Conservation (phyloP, 2,888 invertebrate species). For the Lasioglossum malachurum region DNA sequence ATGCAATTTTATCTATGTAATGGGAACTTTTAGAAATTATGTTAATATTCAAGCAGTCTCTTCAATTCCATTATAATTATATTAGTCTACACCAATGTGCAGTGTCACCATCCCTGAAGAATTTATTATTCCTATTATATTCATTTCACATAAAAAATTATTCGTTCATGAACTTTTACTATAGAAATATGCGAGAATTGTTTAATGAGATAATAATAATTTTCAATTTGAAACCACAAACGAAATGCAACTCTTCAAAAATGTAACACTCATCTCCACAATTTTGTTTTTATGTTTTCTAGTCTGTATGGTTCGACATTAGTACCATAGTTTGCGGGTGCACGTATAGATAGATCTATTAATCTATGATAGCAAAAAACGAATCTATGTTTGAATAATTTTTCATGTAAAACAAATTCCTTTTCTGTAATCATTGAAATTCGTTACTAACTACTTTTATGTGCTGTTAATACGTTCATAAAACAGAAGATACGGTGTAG, state of each 20-base stretch:
- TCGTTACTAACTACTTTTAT: conserved; percentile 65
- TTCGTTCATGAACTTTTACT: neutral
- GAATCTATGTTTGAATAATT: conserved; percentile 8
- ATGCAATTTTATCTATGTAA: conserved; percentile 26
- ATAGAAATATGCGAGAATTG: neutral
- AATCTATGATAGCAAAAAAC: neutral
- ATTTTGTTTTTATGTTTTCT: neutral
- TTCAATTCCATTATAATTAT: conserved; percentile 41
- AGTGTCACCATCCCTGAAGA: conserved; percentile 39
- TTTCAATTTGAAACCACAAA: neutral
- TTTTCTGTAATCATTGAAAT: conserved; percentile 52
- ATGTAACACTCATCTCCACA: neutral
- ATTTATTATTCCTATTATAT: conserved; percentile 8
- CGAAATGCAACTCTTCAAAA: neutral
- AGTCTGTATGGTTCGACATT: neutral
- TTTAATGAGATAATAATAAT: neutral
- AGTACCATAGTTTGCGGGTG: neutral
- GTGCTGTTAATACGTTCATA: conserved; percentile 89
- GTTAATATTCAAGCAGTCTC: conserved; percentile 49
- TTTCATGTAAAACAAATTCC: conserved; percentile 1
- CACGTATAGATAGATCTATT: neutral
- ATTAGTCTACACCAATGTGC: conserved; percentile 31
- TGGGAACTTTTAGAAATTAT: conserved; percentile 27
- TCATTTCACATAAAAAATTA: conserved; percentile 15
- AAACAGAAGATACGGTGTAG: conserved; percentile 96